Evolutionary conservation across 2,113 vertebrate genomes (phyloP).

Genomic region (Oreocharis arfaki): DNA sequence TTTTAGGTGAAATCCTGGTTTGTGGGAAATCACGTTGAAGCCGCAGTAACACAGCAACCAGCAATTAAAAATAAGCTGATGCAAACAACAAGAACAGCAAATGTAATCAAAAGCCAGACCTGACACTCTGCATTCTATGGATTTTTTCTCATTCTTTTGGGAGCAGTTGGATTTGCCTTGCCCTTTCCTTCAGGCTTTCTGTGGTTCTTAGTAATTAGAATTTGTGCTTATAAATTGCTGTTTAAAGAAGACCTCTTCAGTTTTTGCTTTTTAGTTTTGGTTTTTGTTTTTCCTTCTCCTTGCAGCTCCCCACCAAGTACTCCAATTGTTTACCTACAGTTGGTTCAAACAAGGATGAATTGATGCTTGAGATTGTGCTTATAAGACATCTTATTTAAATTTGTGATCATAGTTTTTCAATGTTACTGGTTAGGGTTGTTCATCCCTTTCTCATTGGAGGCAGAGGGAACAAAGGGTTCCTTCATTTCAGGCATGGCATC

Average conservation of each 20-base stretch:
- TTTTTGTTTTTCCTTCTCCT: neutral
- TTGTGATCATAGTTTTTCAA: neutral
- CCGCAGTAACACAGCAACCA: neutral
- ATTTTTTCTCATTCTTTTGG: constrained; percentile 25
- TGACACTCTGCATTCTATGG: constrained; percentile 27
- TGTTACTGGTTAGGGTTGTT: neutral
- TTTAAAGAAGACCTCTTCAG: neutral
- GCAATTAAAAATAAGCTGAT: constrained; percentile 48
- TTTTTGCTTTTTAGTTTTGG: neutral
- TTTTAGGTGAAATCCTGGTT: constrained; percentile 32
- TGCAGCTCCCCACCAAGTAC: neutral
- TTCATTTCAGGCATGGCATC: neutral
- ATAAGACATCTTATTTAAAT: neutral
- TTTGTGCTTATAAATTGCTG: neutral
- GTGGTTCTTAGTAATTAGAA: neutral
- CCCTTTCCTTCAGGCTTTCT: constrained; percentile 24
- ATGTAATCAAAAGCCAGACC: constrained; percentile 46
- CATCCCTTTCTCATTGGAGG: neutral
- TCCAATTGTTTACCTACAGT: neutral
- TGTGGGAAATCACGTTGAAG: constrained; percentile 23
- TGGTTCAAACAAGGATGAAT: neutral
- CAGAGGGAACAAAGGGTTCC: neutral
- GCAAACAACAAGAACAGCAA: constrained; percentile 42
- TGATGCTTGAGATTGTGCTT: neutral
- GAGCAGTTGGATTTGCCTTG: constrained; percentile 14